These are phyloP conservation scores for Berghia stephanieae DNA, from an alignment of 1,140 invertebrate genomes.

Conservation along the genomic window DNA sequence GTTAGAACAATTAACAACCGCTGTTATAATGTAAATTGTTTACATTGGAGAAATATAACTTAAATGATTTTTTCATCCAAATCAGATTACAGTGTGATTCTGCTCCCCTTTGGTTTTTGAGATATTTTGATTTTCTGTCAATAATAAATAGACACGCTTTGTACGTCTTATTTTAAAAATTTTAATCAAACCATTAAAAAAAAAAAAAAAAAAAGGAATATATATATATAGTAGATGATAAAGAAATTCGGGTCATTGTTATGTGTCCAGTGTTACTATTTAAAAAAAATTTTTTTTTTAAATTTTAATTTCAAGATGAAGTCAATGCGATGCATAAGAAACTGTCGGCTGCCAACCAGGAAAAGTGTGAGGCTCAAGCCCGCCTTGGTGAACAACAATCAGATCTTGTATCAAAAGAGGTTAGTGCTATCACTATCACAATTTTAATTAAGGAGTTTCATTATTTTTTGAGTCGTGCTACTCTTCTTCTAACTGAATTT, in stretches of 20 bases:
- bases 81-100: no score
- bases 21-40: no score
- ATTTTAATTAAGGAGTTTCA: no score
- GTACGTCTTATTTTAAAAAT: background rate
- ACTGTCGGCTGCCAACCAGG: slow-evolving; percentile 59
- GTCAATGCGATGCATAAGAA: slow-evolving; percentile 64
- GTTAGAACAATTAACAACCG: no score
- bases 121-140: background rate
- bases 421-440: slow-evolving; percentile 32
- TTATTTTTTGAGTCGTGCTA: no score
- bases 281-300: background rate
- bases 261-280: background rate
- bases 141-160: background rate
- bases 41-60: no score
- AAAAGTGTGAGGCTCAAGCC: slow-evolving; percentile 83
- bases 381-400: slow-evolving; percentile 82
- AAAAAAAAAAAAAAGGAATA: background rate
- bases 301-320: slow-evolving; percentile 60
- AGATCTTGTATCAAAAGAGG: slow-evolving; percentile 79
- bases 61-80: no score
- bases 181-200: background rate
- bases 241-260: background rate
- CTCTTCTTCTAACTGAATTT: no score
- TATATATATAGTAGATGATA: background rate
- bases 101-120: no score